Evolutionary conservation across 2,113 vertebrate species (phyloP).

Genomic region (Arvicanthis niloticus): DNA sequence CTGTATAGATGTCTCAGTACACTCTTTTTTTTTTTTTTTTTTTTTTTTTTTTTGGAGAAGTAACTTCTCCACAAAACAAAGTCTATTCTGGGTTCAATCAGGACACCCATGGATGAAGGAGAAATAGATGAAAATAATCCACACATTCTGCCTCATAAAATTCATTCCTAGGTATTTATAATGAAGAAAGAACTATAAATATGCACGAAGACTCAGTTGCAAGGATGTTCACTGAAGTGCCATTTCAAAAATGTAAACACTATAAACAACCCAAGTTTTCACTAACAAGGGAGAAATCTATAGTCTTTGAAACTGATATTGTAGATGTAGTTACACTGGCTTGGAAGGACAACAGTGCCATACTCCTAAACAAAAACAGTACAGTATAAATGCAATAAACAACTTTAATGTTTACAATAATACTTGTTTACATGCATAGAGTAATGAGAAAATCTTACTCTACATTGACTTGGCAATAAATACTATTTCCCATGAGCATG

Average conservation of each 20-base stretch:
- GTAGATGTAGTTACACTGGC: neutral
- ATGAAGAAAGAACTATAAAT: neutral
- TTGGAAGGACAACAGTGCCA: neutral
- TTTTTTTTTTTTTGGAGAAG: neutral
- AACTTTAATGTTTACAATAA: neutral
- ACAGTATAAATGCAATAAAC: neutral
- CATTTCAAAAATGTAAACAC: constrained; percentile 8
- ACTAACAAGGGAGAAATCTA: neutral
- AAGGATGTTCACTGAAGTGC: neutral
- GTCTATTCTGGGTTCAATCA: neutral
- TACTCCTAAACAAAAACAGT: neutral
- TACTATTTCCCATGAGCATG: neutral
- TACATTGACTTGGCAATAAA: neutral
- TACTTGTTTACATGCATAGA: neutral
- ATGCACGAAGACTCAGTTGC: neutral
- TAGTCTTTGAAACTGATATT: neutral
- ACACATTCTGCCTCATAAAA: neutral
- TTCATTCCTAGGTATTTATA: neutral
- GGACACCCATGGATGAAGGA: neutral
- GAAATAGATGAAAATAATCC: neutral
- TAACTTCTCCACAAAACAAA: constrained; percentile 11
- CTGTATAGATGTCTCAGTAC: neutral
- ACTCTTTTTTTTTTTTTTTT: neutral
- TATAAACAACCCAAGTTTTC: neutral
- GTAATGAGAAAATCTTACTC: neutral